Evolutionary conservation across 2,888 invertebrate genomes (phyloP), one percentile per base, ranked within the genome.

Genomic region (Neoaliturus tenellus): DNA sequence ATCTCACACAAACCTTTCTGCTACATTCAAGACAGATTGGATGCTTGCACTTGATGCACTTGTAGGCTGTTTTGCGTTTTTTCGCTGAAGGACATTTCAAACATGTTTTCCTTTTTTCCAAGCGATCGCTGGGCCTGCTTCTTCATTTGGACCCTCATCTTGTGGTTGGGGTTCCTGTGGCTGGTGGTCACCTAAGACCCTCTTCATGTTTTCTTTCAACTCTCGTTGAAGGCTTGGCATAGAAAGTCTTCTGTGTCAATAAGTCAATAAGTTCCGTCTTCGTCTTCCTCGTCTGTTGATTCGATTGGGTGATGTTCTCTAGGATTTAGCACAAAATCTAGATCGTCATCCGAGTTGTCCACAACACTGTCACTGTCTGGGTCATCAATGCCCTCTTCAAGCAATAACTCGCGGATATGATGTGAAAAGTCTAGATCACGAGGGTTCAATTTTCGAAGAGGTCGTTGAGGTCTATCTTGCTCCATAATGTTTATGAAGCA

Each of bases 51-150:
- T n/a, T n/a, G n/a, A n/a, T n/a, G n/a, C n/a, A n/a, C 58, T 55
- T 31, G 62, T 80, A 62, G 8, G 58, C 39, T 51, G 80, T 62
- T 62, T 62, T 80, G 23, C 80, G 20, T 58, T 62, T 28, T 39
- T 62, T 80, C 14, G 17, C 23, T 25, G 80, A 55, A 25, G 80
- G 80, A 12, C 58, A 81, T 20, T 81, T 35, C 17, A n/a, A 44
- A 25, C 81, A 81, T 1, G 67, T 81, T 62, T 81, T 55, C 10
- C 81, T 58, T 62, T 81, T 81, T 35, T 58, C 25, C 17, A 81
- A 23, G 62, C 39, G 58, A 39, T 58, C 41, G 31, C 55, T 55
- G 55, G 41, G 31, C 48, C 51, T 35, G 51, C 35, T 80, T 58
- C 58, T 3, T 20, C 58, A 55, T 39, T 20, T 31, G 80, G 58